Base-by-base conservation (phyloP, 2,888 invertebrate genomes). In the Eugnorisma glareosa region DNA sequence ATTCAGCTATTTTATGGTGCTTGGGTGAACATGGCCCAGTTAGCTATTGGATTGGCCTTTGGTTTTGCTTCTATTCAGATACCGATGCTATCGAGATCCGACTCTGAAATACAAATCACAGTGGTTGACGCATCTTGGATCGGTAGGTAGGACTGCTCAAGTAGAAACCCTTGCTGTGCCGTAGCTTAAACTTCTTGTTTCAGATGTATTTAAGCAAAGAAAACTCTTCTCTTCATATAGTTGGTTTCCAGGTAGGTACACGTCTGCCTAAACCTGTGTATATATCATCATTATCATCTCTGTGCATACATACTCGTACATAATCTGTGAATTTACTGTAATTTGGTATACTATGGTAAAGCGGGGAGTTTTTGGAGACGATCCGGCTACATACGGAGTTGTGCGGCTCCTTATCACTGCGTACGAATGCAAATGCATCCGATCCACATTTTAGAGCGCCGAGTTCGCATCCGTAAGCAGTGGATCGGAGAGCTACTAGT, bases 21-120 rank as follows among this genome's bases (percentile, higher is more conserved):
- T 21, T 93, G 94, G 94, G 93, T 92, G 37, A 97, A 97, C 85
- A 89, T 97, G 37, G 97, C 97, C 0, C 96, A 97, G 35, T 92
- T 97, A 24, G 97, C 97, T 80, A 97, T 97, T 0, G 98, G 98
- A 5, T 93, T 98, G 91, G 96, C 96, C 1, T 97, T 97, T 87
- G 97, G 97, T 1, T 97, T 97, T 81, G 96, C 97, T 4, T 97
- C 97, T 10, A 97, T 97, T 10, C 97, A 97, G 0, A 91, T 97
- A 37, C 97, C 97, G 1, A 97, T 97, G 82, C 88, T 98, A 13
- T 86, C 92, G 71, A 88, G 89, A 24, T 76, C 92, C 0, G 92
- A 95, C 64, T 96, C 97, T 31, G 72, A 87, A 4, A 96, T 97
- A 70, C 82, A 87, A 24, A 93, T 97, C 1, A 93, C 96, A 45